Evolutionary conservation across 2,797 vertebrate genomes (phyloP).

Genomic region (Cynopterus sphinx): DNA sequence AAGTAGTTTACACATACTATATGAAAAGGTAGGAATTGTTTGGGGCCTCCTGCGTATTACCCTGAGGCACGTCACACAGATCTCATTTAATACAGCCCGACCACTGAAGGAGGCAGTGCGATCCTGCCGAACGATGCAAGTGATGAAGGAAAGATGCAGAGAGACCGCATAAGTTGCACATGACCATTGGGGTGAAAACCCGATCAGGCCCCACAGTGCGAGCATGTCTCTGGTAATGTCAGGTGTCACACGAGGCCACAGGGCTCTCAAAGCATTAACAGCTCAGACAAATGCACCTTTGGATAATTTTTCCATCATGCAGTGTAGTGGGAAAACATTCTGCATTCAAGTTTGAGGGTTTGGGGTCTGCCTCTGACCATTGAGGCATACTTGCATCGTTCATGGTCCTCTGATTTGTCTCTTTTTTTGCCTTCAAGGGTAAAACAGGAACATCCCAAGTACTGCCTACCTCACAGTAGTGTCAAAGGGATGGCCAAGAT

Average conservation of each 20-base stretch:
- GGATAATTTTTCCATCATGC: accelerated
- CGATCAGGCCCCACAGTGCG: too few species aligned
- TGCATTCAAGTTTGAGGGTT: neutral
- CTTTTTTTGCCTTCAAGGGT: neutral
- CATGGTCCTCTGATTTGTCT: neutral
- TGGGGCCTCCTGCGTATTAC: neutral
- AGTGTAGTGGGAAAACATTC: accelerated
- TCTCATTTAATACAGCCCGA: neutral
- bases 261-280: neutral
- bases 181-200: too few species aligned
- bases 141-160: neutral
- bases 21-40: neutral
- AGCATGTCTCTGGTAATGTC: neutral
- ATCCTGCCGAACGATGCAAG: neutral
- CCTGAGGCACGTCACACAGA: neutral
- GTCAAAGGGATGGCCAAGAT: accelerated
- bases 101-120: neutral
- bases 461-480: accelerated
- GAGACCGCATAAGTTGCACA: accelerated
- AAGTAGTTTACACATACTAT: neutral
- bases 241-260: accelerated
- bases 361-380: neutral
- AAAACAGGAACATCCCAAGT: neutral
- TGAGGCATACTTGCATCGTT: neutral
- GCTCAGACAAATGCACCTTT: accelerated